Conservation (phyloP, 2,113 vertebrate genomes). For the Istiophorus platypterus region DNA sequence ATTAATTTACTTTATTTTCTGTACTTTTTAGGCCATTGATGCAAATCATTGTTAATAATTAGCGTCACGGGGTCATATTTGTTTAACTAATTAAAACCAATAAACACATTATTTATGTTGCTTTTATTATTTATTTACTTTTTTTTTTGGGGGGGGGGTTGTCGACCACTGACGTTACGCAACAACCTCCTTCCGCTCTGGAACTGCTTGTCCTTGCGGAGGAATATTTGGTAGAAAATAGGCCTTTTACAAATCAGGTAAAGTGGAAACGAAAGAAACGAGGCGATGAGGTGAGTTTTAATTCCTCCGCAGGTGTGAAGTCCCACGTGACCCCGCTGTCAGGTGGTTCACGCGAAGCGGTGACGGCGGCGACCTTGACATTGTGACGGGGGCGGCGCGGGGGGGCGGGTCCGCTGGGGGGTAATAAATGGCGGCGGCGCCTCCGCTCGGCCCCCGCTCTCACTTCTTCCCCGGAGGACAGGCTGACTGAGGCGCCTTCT, state of each 20-base stretch:
- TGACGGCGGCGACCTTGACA: constrained; percentile 34
- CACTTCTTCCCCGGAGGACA: constrained; percentile 4
- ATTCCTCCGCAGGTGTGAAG: no score
- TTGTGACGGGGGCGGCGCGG: constrained; percentile 23
- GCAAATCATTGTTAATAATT: no score
- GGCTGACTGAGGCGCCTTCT: background rate
- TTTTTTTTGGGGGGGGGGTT: no score
- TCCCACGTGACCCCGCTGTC: background rate
- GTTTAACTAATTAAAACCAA: no score
- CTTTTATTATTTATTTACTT: no score
- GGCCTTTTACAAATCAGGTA: background rate
- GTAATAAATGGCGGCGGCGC: constrained; percentile 27
- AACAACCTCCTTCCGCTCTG: background rate
- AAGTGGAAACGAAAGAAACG: no score
- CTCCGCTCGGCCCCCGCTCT: background rate
- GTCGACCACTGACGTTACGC: no score
- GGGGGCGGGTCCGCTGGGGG: background rate
- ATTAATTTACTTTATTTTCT: no score
- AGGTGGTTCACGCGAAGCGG: background rate
- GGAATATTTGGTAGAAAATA: background rate
- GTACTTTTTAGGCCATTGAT: no score
- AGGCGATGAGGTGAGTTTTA: background rate
- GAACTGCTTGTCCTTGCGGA: constrained; percentile 11
- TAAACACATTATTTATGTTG: no score
- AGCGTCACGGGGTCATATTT: no score